Evolutionary conservation across 2,888 invertebrate species (phyloP).

Genomic region (Byasa hedistus): DNA sequence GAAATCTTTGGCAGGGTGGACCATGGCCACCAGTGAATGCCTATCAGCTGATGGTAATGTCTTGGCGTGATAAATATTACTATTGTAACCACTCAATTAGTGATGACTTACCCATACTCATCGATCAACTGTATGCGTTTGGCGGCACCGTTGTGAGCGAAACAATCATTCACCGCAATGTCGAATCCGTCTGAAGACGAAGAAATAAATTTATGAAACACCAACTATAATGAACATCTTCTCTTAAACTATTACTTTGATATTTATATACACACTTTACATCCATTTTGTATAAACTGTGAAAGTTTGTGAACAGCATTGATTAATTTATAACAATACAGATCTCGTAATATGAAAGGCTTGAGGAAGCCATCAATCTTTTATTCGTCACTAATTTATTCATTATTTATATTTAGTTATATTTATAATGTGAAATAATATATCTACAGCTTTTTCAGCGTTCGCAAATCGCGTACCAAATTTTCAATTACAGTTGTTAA

Average conservation of each 20-base stretch:
- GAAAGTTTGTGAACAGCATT: too few species aligned
- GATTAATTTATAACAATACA: too few species aligned
- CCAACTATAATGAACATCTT: too few species aligned
- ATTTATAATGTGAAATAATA: conserved; percentile 27
- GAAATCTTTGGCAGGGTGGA: not conserved
- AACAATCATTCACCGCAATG: conserved; percentile 96
- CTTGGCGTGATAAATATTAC: not conserved
- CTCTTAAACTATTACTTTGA: too few species aligned
- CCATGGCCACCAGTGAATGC: not conserved
- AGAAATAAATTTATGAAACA: too few species aligned
- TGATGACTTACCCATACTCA: conserved; percentile 86
- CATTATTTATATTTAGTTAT: not conserved
- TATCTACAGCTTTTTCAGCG: conserved; percentile 44
- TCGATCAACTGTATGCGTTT: conserved; percentile 95
- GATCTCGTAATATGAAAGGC: too few species aligned
- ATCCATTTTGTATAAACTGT: too few species aligned
- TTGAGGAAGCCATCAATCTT: too few species aligned
- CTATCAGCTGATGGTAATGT: not conserved
- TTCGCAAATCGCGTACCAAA: conserved; percentile 27
- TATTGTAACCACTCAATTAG: not conserved
- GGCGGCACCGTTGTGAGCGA: conserved; percentile 95
- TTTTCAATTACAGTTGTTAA: too few species aligned
- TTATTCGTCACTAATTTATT: too few species aligned
- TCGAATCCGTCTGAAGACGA: conserved; percentile 91
- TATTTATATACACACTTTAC: too few species aligned